Evolutionary conservation across 2,797 vertebrate species (phyloP).

Genomic region (Sebastes steindachneri): DNA sequence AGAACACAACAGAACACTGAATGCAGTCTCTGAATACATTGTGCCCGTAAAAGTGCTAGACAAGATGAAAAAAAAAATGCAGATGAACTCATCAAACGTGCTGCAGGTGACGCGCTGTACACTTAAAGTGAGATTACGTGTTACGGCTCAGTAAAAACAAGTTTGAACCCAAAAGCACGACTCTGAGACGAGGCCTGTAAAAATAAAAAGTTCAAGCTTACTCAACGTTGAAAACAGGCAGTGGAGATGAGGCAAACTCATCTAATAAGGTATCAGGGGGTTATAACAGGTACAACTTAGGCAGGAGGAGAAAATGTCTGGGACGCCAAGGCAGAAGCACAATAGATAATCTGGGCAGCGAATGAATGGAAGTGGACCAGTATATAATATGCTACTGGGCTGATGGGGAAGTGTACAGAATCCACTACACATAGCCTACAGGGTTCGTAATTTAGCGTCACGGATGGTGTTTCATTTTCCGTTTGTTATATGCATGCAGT

Average conservation of each 20-base stretch:
- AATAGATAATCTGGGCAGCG: no score
- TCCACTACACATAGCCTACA: no score
- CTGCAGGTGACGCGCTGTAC: neutral
- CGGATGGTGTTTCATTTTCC: no score
- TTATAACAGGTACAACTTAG: no score
- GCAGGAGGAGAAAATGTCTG: no score
- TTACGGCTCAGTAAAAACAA: neutral
- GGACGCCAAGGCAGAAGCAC: no score
- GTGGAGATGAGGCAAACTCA: neutral
- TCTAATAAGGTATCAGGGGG: neutral
- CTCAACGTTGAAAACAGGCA: neutral
- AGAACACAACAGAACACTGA: constrained; percentile 47
- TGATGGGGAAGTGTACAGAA: no score
- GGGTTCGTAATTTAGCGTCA: no score
- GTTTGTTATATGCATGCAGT: no score
- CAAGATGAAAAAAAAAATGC: neutral
- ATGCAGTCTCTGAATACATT: constrained; percentile 7
- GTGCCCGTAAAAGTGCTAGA: constrained; percentile 7
- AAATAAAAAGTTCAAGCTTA: neutral
- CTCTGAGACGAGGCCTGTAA: neutral
- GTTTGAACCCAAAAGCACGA: neutral
- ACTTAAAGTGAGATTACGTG: neutral
- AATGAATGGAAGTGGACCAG: no score
- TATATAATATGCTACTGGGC: no score
- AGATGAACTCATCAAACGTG: constrained; percentile 20